phyloP scores from a whole-genome alignment of 2,113 vertebrate genomes.

The Larimichthys crocea region DNA sequence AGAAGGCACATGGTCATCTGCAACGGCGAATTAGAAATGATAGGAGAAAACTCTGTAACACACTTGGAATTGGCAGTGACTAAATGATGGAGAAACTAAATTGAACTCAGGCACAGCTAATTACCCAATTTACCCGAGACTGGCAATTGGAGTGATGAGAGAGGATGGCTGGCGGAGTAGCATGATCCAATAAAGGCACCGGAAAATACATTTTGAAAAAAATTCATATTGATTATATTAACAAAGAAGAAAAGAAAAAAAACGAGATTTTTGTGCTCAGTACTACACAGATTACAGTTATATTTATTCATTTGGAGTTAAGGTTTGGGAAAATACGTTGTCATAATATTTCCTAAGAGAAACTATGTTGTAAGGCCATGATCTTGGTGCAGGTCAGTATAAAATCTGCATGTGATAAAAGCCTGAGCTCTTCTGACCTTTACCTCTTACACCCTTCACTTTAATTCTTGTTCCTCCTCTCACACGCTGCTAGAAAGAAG shows the following conservation, averaged over 20 bases:
- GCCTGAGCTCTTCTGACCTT: not conserved
- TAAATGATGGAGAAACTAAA: conserved; percentile 58
- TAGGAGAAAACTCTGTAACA: conserved; percentile 19
- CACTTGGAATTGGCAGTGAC: conserved; percentile 34
- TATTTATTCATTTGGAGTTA: not conserved
- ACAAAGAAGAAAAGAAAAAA: conserved; percentile 4
- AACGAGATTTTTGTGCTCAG: not conserved
- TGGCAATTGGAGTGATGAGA: conserved; percentile 26
- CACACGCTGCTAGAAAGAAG: conserved; percentile 13
- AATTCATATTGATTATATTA: conserved; percentile 47
- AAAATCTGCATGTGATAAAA: not conserved
- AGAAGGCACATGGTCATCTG: not conserved
- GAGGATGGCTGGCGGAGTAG: not conserved
- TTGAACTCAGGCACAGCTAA: conserved; percentile 74
- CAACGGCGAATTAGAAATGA: conserved; percentile 8
- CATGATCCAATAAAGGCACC: conserved; percentile 64
- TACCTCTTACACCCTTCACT: conserved; percentile 5
- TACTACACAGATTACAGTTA: not conserved
- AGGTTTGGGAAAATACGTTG: not conserved
- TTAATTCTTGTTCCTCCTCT: conserved; percentile 34
- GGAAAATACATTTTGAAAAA: conserved; percentile 45
- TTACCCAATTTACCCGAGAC: conserved; percentile 72
- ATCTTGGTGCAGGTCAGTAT: conserved; percentile 1
- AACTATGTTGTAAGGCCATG: not conserved
- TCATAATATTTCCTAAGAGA: not conserved